A percentile compares a stretch with the other conserved stretches of the same genome.
These are phyloP conservation scores for Epirrita christyi DNA, from an alignment of 2,888 invertebrate species.

Conservation along the genomic window DNA sequence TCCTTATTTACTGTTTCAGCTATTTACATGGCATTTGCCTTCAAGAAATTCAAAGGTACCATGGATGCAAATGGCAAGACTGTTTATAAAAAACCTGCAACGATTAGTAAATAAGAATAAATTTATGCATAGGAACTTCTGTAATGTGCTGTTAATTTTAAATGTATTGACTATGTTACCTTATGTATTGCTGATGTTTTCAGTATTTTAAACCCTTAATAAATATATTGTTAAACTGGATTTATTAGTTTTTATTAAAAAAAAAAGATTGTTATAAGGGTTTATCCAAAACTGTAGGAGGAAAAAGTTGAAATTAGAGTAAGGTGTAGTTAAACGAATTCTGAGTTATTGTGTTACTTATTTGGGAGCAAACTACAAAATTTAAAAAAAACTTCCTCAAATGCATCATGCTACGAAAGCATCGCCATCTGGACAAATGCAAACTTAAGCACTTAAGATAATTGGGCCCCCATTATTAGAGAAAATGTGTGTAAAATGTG, in stretches of 20 bases:
- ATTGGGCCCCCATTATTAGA: no score
- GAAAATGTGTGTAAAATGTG: no score
- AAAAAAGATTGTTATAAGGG: neutral
- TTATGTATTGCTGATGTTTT: neutral
- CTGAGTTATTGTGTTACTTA: no score
- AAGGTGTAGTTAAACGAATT: no score
- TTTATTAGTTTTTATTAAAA: neutral
- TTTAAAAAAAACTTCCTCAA: no score
- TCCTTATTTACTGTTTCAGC: constrained; percentile 79
- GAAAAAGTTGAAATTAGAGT: no score
- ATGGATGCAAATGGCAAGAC: constrained; percentile 88
- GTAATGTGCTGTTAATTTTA: constrained; percentile 4
- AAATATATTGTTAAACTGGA: constrained; percentile 1
- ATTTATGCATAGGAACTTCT: constrained; percentile 1
- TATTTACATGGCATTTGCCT: constrained; percentile 92
- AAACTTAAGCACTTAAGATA: no score
- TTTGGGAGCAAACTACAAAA: no score
- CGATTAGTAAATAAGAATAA: constrained; percentile 18
- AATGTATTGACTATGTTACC: neutral
- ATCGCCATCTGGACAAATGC: no score
- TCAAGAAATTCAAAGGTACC: constrained; percentile 89
- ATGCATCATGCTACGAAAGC: no score
- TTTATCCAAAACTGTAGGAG: no score
- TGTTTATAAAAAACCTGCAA: constrained; percentile 64
- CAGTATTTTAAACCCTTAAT: neutral